Conservation (phyloP, 2,888 invertebrate genomes). For the Cyclophora punctaria region DNA sequence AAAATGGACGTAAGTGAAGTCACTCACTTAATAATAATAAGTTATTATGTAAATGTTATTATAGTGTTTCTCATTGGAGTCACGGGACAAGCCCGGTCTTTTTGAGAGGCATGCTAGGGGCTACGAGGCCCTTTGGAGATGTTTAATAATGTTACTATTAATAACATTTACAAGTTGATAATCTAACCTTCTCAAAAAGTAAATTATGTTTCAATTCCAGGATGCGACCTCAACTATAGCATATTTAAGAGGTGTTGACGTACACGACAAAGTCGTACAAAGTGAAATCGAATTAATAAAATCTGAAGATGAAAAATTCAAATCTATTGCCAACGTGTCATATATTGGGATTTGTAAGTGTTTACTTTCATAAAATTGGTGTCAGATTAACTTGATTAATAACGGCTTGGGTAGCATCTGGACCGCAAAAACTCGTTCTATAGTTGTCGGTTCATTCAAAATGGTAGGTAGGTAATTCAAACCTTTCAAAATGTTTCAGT, state of each 20-base stretch:
- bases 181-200: no score
- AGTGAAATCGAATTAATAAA: constrained; percentile 36
- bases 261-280: constrained; percentile 33
- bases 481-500: constrained; percentile 26
- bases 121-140: no score
- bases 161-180: no score
- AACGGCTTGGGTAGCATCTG: not conserved
- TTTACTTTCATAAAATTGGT: not conserved
- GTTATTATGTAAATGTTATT: no score
- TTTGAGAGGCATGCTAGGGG: no score
- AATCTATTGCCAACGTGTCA: constrained; percentile 38
- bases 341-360: constrained; percentile 41
- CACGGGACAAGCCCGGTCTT: no score
- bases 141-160: no score
- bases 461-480: not conserved
- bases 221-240: constrained; percentile 34
- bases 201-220: constrained; percentile 17
- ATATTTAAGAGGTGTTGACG: constrained; percentile 34
- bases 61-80: no score
- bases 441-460: not conserved
- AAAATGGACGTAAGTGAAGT: constrained; percentile 33
- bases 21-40: no score
- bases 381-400: not conserved
- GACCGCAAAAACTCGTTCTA: not conserved
- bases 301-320: constrained; percentile 36